Base-by-base conservation (phyloP, 2,113 vertebrate genomes). In the Oophaga pumilio region DNA sequence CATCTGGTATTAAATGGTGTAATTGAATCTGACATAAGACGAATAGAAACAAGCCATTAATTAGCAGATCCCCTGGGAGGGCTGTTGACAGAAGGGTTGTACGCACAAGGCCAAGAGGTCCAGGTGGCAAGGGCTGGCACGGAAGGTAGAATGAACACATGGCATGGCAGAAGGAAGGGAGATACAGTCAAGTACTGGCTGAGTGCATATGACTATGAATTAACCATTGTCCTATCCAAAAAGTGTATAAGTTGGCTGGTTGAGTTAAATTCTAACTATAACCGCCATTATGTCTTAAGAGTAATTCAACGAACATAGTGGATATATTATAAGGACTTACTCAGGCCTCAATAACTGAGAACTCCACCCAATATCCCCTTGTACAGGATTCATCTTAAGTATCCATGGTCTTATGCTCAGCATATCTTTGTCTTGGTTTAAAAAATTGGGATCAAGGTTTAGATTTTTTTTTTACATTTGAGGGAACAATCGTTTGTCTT, bases 31-130 rank as follows among this genome's bases (percentile, higher is more conserved):
- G 93, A 91, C 94, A 95, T 93, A 94, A 94, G 93, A 93, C 91
- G 91, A 94, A 94, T 96, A 94, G 93, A 94, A 92, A 90, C n/a
- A 89, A 92, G 92, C 93, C 93, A 94, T 92, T 94, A 95, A 97
- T 98, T 97, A 96, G 94, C 90, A 87, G 90, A 86, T 93, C 94
- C 95, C 87, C 62, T 93, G 95, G 95, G 95, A 95, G 93, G 91
- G 89, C 85, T 85, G 92, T 92, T 92, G 93, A 94, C 92, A 91
- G 93, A 92, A 92, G 92, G 89, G 71, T 90, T 93, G 95, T 93
- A 93, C 93, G 92, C 94, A 92, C 85, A 91, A 94, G 91, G 89
- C 91, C 91, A 89, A n/a, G 53, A 91, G 93, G 91, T 95, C 93
- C 93, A 94, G 94, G 94, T 94, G 95, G 93, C 89, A 90, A 74